phyloP scores from a whole-genome alignment of 2,797 vertebrate species.

The Cossypha polioptera region DNA sequence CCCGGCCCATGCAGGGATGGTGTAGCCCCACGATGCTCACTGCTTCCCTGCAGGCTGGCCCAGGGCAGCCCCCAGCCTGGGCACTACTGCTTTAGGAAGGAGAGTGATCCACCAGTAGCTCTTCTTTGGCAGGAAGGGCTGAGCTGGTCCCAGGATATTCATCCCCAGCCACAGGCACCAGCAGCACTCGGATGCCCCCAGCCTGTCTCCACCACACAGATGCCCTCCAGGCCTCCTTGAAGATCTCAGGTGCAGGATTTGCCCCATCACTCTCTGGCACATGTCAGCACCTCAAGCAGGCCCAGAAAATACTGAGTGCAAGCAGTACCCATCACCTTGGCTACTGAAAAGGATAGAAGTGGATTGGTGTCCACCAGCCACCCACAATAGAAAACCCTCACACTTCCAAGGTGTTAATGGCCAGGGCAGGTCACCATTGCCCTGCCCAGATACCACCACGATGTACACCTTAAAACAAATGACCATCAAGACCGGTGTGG shows the following conservation, averaged over 20 bases:
- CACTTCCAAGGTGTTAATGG: not conserved
- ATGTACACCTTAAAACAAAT: not conserved
- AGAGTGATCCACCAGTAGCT: not conserved
- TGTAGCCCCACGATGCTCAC: fast-evolving
- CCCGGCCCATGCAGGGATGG: fast-evolving
- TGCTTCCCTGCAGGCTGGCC: not conserved
- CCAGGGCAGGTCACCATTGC: not conserved
- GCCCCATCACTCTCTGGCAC: not conserved
- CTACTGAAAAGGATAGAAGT: not conserved
- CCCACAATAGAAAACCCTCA: not conserved
- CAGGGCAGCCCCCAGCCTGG: fast-evolving
- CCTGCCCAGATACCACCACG: not conserved
- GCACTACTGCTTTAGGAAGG: fast-evolving
- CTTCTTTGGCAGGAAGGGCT: not conserved
- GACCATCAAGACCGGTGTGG: fast-evolving
- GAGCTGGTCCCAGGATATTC: fast-evolving
- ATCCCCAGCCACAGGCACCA: fast-evolving
- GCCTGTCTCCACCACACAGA: not conserved
- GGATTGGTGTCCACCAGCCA: not conserved
- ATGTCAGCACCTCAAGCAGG: fast-evolving
- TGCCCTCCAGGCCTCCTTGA: fast-evolving
- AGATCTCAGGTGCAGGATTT: not conserved
- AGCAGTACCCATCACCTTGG: not conserved
- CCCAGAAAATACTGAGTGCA: not conserved
- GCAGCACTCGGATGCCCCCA: fast-evolving